These are phyloP conservation scores for Lumbricus terrestris DNA, from an alignment of 2,888 invertebrate species.

Conservation along the genomic window DNA sequence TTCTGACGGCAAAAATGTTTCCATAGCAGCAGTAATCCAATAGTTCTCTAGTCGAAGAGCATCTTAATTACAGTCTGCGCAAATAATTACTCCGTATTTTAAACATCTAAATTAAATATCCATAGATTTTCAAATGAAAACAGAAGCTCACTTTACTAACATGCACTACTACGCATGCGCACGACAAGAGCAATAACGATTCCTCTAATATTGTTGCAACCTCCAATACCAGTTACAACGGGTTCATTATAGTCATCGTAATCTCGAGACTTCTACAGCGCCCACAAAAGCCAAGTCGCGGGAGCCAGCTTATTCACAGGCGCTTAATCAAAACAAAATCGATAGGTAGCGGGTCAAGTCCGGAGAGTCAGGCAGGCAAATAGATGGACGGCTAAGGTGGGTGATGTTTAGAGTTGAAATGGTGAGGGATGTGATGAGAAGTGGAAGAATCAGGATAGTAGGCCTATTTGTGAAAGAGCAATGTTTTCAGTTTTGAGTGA, in stretches of 20 bases:
- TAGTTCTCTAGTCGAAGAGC: background rate
- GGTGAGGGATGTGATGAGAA: too few species aligned
- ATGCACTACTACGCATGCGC: background rate
- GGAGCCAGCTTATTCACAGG: too few species aligned
- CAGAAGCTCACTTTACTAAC: background rate
- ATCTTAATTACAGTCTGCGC: background rate
- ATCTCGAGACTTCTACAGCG: too few species aligned
- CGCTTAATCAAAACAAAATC: too few species aligned
- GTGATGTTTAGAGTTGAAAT: too few species aligned
- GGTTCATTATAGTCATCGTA: background rate
- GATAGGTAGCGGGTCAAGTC: too few species aligned
- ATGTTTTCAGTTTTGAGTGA: too few species aligned
- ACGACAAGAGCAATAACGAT: background rate
- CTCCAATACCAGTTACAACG: background rate
- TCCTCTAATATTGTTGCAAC: background rate
- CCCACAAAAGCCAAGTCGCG: too few species aligned
- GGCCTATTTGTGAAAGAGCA: too few species aligned
- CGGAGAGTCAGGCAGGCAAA: too few species aligned
- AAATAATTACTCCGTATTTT: background rate
- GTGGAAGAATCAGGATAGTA: too few species aligned
- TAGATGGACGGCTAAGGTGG: too few species aligned
- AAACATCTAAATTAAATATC: background rate
- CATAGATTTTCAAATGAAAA: background rate
- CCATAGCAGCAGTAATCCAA: conserved; percentile 10
- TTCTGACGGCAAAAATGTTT: conserved; percentile 5